These are phyloP conservation scores for Sorex araneus DNA, from an alignment of 2,113 vertebrate species.

Conservation along the genomic window DNA sequence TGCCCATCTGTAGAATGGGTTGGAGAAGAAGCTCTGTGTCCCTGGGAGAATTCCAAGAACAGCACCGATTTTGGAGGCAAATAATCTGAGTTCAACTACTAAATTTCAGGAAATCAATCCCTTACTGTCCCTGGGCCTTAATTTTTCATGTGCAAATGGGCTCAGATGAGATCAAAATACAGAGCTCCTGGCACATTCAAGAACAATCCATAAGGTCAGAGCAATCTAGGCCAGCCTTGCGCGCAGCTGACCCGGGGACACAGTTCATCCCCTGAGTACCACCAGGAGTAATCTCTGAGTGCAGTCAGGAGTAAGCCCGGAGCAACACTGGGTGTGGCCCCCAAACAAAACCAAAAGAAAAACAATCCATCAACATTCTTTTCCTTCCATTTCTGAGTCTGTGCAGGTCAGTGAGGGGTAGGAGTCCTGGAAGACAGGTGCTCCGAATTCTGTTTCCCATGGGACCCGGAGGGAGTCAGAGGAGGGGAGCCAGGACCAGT, in stretches of 20 bases:
- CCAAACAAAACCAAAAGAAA: too few species aligned
- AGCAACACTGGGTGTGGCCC: too few species aligned
- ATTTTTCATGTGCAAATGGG: constrained; percentile 62
- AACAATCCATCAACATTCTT: background rate
- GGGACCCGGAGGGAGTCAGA: background rate
- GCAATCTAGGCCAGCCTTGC: too few species aligned
- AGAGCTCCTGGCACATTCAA: constrained; percentile 13
- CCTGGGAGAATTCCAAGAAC: background rate
- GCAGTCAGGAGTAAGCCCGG: too few species aligned
- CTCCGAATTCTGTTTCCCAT: constrained; percentile 6
- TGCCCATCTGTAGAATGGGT: constrained; percentile 20
- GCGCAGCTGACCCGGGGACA: too few species aligned
- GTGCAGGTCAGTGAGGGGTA: background rate
- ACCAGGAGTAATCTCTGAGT: too few species aligned
- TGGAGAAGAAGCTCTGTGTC: background rate
- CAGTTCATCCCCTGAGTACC: too few species aligned
- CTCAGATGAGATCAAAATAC: constrained; percentile 28
- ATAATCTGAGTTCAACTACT: constrained; percentile 26
- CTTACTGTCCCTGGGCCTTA: constrained; percentile 49
- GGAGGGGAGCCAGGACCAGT: background rate
- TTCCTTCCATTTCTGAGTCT: constrained; percentile 48
- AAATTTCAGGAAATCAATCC: constrained; percentile 23
- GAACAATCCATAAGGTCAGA: constrained; percentile 43
- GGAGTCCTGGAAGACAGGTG: background rate
- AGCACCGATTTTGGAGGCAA: constrained; percentile 1